Percentiles rank a stretch among this genome's conserved stretches.
phyloP scores from a whole-genome alignment of 1,140 invertebrate species.

The Polypedilum vanderplanki region DNA sequence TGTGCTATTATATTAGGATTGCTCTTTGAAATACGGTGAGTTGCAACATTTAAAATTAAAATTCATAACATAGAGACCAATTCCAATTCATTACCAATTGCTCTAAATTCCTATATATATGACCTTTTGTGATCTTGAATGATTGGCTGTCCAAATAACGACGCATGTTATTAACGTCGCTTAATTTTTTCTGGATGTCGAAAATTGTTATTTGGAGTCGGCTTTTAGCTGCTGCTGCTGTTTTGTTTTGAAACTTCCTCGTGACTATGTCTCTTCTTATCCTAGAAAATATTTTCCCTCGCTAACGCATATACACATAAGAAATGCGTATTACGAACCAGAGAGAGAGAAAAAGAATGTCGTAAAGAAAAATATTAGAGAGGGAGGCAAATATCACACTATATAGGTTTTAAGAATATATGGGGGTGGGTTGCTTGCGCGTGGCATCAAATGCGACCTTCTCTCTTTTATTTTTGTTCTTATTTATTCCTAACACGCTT shows the following conservation, averaged over 20 bases:
- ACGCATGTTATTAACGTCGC: background rate
- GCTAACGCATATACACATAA: background rate
- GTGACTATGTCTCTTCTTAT: background rate
- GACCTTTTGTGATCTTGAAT: slow-evolving; percentile 25
- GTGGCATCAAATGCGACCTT: too few species aligned
- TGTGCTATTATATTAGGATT: slow-evolving; percentile 21
- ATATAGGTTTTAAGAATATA: too few species aligned
- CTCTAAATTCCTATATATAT: background rate
- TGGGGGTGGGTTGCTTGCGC: too few species aligned
- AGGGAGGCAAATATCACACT: background rate
- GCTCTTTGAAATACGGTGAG: slow-evolving; percentile 10
- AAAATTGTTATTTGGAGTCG: too few species aligned
- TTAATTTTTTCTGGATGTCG: background rate
- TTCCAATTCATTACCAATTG: background rate
- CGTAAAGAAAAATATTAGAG: background rate
- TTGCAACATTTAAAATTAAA: background rate
- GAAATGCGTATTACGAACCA: background rate
- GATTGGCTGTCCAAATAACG: background rate
- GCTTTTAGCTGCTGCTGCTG: too few species aligned
- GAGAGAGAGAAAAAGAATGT: background rate
- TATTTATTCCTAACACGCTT: too few species aligned
- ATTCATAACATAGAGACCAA: background rate
- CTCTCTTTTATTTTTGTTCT: too few species aligned
- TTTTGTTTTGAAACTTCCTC: background rate
- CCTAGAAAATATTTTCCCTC: background rate